phyloP scores from a whole-genome alignment of 2,888 invertebrate species.

The Chrysolina oricalcia region DNA sequence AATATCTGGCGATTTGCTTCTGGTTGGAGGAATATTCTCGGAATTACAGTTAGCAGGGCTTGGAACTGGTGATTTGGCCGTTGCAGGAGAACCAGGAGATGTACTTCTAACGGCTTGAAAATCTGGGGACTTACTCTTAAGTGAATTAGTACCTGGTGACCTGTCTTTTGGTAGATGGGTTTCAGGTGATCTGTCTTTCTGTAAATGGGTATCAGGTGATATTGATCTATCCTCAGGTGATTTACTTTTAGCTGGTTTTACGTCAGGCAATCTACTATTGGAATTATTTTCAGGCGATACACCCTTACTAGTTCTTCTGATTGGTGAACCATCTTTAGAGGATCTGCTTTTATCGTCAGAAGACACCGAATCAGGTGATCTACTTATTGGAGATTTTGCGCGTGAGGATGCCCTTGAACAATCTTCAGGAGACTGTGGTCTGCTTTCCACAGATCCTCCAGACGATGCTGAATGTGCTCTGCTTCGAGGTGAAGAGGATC shows the following conservation, averaged over 20 bases:
- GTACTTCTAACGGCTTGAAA: not conserved
- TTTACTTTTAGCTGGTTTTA: not conserved
- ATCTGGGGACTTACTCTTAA: conserved; percentile 14
- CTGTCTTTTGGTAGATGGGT: not conserved
- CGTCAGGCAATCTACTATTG: not conserved
- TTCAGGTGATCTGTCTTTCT: too few relatives aligned
- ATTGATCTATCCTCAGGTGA: not conserved
- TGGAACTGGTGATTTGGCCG: not conserved
- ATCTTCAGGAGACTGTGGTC: conserved; percentile 42
- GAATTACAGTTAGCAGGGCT: not conserved
- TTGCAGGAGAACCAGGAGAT: not conserved
- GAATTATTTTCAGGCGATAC: conserved; percentile 25
- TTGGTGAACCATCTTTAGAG: not conserved
- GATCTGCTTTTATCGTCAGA: conserved; percentile 1
- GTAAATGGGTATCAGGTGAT: too few relatives aligned
- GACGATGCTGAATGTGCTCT: conserved; percentile 59
- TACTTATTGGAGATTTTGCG: conserved; percentile 32
- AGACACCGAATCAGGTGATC: conserved; percentile 34
- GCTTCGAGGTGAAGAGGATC: conserved; percentile 52
- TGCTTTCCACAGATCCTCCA: conserved; percentile 54
- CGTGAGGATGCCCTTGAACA: conserved; percentile 54
- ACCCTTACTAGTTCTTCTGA: conserved; percentile 40
- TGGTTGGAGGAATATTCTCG: not conserved
- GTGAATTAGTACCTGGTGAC: not conserved
- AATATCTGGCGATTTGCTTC: conserved; percentile 14